Conservation (phyloP, 2,888 invertebrate genomes). For the Fragum sueziense region DNA sequence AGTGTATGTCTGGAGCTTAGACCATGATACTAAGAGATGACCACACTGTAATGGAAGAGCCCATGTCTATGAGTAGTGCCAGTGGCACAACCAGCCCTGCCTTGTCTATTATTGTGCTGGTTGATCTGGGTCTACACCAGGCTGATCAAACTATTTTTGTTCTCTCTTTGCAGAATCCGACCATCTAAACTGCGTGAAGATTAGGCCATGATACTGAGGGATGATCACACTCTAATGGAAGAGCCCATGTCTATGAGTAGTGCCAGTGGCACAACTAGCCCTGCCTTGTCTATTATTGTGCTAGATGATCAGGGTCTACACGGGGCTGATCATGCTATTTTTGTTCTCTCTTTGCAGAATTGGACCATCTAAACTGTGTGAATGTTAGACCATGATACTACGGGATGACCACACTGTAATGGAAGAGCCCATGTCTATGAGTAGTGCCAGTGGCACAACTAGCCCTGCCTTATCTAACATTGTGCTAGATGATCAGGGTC, state of each 20-base stretch:
- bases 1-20: no score
- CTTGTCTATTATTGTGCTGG: constrained; percentile 5
- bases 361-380: background rate
- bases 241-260: constrained; percentile 42
- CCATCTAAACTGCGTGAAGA: background rate
- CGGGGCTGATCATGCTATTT: no score
- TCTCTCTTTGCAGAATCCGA: background rate
- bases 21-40: constrained; percentile 38
- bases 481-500: background rate
- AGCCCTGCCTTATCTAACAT: constrained; percentile 25
- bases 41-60: constrained; percentile 28
- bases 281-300: constrained; percentile 15
- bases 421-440: constrained; percentile 42
- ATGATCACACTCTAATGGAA: constrained; percentile 24
- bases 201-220: constrained; percentile 34
- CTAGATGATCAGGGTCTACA: background rate
- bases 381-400: constrained; percentile 40
- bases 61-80: constrained; percentile 39
- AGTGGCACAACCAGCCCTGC: constrained; percentile 31
- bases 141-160: no score
- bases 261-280: constrained; percentile 28
- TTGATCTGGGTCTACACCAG: background rate
- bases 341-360: no score
- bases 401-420: constrained; percentile 25
- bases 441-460: constrained; percentile 28